phyloP scores from a whole-genome alignment of 2,888 invertebrate genomes.

The Tetragonisca angustula region DNA sequence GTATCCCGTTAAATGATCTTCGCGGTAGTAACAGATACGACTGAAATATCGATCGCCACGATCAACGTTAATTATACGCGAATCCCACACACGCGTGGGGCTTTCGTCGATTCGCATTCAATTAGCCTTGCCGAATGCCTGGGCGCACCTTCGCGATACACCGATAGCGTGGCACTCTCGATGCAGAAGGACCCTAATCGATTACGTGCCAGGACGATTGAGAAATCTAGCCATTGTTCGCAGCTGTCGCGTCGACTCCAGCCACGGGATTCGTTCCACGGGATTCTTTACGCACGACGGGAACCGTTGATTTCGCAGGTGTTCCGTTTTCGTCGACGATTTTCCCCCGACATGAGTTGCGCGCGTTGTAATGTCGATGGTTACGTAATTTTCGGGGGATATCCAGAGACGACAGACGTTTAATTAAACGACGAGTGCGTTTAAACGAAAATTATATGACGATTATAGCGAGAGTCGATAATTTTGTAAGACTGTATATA shows the following conservation, averaged over 20 bases:
- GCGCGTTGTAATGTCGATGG: slow-evolving; percentile 8
- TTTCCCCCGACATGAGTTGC: neutral
- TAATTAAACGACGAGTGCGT: neutral
- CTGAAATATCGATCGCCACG: slow-evolving; percentile 40
- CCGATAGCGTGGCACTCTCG: slow-evolving; percentile 36
- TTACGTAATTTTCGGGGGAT: neutral
- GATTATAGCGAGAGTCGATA: neutral
- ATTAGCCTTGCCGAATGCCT: slow-evolving; percentile 63
- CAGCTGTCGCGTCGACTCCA: slow-evolving; percentile 35
- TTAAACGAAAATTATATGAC: neutral
- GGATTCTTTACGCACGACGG: slow-evolving; percentile 41
- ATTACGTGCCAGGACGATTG: slow-evolving; percentile 65
- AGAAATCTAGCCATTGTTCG: slow-evolving; percentile 68
- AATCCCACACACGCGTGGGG: slow-evolving; percentile 49
- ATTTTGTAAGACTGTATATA: neutral
- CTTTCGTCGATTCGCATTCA: slow-evolving; percentile 65
- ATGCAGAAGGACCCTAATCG: slow-evolving; percentile 57
- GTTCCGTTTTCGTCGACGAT: neutral
- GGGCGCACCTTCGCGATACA: slow-evolving; percentile 56
- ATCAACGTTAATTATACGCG: slow-evolving; percentile 65
- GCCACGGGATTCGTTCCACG: slow-evolving; percentile 51
- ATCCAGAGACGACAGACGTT: neutral
- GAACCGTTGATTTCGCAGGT: slow-evolving; percentile 18
- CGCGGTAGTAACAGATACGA: slow-evolving; percentile 17
- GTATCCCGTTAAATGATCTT: slow-evolving; percentile 43